Percentiles rank a stretch among this genome's conserved stretches.
Conservation (phyloP, 2,797 vertebrate species). For the Thunnus albacares region DNA sequence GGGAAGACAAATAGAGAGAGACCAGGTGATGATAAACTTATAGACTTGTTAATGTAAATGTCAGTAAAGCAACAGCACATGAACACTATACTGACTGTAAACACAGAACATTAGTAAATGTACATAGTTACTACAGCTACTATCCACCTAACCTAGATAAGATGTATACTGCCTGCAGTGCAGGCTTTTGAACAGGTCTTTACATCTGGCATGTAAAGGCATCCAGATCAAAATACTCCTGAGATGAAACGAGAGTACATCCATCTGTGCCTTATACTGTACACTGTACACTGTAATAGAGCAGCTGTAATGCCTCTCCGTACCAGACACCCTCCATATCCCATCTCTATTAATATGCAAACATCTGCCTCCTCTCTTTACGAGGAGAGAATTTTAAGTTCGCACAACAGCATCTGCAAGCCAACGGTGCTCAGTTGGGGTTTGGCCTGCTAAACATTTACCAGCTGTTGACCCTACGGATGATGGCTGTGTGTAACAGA, state of each 20-base stretch:
- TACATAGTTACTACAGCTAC: neutral
- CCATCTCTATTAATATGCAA: slow-evolving; percentile 82
- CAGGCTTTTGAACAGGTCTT: slow-evolving; percentile 28
- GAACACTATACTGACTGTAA: neutral
- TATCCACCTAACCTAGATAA: neutral
- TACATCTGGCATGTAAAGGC: slow-evolving; percentile 54
- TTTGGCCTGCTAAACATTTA: slow-evolving; percentile 75
- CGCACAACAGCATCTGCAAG: slow-evolving; percentile 76
- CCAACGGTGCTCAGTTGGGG: slow-evolving; percentile 69
- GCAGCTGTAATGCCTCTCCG: slow-evolving; percentile 73
- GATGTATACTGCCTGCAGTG: slow-evolving; percentile 29
- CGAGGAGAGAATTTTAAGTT: slow-evolving; percentile 75
- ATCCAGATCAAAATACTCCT: slow-evolving; percentile 62
- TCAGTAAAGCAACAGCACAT: neutral
- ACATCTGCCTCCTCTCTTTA: slow-evolving; percentile 82
- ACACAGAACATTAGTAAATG: neutral
- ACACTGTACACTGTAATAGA: slow-evolving; percentile 57
- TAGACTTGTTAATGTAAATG: neutral
- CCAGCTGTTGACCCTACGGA: slow-evolving; percentile 81
- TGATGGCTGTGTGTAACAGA: slow-evolving; percentile 65
- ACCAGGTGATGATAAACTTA: no score
- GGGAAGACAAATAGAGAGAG: no score
- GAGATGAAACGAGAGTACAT: slow-evolving; percentile 67
- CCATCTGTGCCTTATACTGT: slow-evolving; percentile 74
- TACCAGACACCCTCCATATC: slow-evolving; percentile 64